Conservation (phyloP, 2,888 invertebrate species). For the Lucinisca nassula region DNA sequence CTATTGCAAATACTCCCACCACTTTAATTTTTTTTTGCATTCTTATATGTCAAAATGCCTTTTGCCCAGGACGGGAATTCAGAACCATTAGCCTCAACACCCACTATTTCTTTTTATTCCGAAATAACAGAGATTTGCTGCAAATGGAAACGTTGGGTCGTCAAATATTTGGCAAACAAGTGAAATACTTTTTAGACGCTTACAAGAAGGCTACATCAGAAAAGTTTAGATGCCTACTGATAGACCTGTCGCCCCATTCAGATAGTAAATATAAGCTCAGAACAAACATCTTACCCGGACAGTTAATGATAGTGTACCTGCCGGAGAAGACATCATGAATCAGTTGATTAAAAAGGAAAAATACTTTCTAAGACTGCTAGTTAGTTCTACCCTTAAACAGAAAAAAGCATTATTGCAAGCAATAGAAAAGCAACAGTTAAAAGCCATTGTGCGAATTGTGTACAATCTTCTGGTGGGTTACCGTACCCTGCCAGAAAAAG, state of each 20-base stretch:
- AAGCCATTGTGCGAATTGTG: conserved; percentile 15
- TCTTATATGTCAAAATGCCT: conserved; percentile 64
- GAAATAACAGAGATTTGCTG: conserved; percentile 55
- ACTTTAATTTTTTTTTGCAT: conserved; percentile 60
- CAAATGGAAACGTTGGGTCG: conserved; percentile 65
- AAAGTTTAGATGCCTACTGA: conserved; percentile 54
- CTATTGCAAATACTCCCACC: conserved; percentile 63
- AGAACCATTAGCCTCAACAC: conserved; percentile 66
- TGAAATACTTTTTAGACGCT: conserved; percentile 56
- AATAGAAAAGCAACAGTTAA: conserved; percentile 15
- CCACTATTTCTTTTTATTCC: conserved; percentile 64
- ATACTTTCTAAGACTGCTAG: neutral
- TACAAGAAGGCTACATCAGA: conserved; percentile 55
- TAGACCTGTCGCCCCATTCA: conserved; percentile 63
- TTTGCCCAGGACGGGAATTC: conserved; percentile 51
- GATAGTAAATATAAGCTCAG: conserved; percentile 62
- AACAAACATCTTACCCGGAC: conserved; percentile 60
- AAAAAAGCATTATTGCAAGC: neutral
- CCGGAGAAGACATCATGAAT: conserved; percentile 16
- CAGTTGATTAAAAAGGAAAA: neutral
- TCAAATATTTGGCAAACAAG: conserved; percentile 49
- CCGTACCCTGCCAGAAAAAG: neutral
- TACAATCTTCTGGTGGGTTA: conserved; percentile 4
- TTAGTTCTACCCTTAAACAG: neutral
- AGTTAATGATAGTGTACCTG: conserved; percentile 45